Evolutionary conservation across 2,888 invertebrate species (phyloP), one percentile per base, ranked within the genome.

Genomic region (Ectropis crepuscularia): DNA sequence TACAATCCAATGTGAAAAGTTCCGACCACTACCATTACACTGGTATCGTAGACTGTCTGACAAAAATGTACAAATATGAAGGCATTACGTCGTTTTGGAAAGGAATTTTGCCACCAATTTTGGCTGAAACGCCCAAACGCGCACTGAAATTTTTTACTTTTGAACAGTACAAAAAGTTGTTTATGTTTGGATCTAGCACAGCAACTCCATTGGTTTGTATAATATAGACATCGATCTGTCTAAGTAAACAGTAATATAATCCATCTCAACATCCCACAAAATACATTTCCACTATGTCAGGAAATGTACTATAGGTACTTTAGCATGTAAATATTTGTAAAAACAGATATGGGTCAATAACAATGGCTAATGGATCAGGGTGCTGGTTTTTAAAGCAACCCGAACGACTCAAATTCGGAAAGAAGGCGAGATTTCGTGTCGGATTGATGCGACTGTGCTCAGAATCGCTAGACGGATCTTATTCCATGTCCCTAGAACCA

Each of bases 81-180:
- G 98, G 98, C 2, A 68, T 96, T 9, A 91, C 94, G 53, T 96
- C 98, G 8, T 97, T 96, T 86, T 98, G 98, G 96, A 98, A 98
- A 93, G 99, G 99, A 67, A 97, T 99, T 72, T 75, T 98, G 71
- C 99, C 98, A 6, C 99, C 99, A 6, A 96, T 99, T 74, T 85
- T 98, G 67, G 98, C 97, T 7, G 99, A 99, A 92, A 99, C 98
- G 0, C 99, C 99, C 2, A 99, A 99, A 87, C 89, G 98, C 79
- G 98, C 98, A 11, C 96, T 97, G 10, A 99, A 99, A 94, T 99
- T 99, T 88, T 95, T 98, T 77, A 96, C 97, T 38, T 99, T 98
- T 91, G 98, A 98, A 88, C 98, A 98, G 85, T 98, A 97, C 80
- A 98, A 98, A 90, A 94, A 95, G 75, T 85, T 97, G 72, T 98